Evolutionary conservation across 2,888 invertebrate species (phyloP).

Genomic region (Liposcelis brunnea): DNA sequence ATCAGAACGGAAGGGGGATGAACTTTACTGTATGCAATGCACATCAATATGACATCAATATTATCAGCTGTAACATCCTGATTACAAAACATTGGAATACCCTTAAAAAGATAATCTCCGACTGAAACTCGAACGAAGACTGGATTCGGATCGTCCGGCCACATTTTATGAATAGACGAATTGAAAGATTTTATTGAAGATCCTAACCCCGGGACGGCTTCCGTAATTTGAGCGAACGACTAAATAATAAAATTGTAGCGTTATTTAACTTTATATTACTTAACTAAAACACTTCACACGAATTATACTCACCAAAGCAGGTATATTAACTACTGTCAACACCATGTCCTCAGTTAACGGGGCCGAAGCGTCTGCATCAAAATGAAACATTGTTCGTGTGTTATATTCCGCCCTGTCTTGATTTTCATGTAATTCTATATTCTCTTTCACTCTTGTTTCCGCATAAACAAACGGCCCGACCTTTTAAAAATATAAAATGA

Average conservation of each 20-base stretch:
- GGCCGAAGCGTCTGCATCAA: neutral
- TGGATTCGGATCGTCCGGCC: neutral
- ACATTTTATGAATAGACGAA: neutral
- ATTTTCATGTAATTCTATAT: neutral
- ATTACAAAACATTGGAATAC: constrained; percentile 1
- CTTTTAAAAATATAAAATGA: neutral
- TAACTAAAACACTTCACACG: neutral
- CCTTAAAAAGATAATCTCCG: neutral
- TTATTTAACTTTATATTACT: neutral
- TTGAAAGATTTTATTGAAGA: neutral
- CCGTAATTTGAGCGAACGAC: constrained; percentile 5
- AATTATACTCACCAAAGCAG: neutral
- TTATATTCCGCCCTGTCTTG: neutral
- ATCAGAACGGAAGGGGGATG: neutral
- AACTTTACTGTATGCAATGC: neutral
- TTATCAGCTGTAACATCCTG: neutral
- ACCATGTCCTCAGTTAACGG: neutral
- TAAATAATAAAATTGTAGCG: neutral
- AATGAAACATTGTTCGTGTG: neutral
- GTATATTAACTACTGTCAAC: neutral
- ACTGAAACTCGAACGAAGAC: neutral
- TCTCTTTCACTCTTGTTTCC: constrained; percentile 7
- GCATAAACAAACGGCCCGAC: neutral
- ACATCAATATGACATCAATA: neutral
- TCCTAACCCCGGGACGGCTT: neutral